Base-by-base conservation (phyloP, 2,888 invertebrate genomes). In the Perdita meconis region DNA sequence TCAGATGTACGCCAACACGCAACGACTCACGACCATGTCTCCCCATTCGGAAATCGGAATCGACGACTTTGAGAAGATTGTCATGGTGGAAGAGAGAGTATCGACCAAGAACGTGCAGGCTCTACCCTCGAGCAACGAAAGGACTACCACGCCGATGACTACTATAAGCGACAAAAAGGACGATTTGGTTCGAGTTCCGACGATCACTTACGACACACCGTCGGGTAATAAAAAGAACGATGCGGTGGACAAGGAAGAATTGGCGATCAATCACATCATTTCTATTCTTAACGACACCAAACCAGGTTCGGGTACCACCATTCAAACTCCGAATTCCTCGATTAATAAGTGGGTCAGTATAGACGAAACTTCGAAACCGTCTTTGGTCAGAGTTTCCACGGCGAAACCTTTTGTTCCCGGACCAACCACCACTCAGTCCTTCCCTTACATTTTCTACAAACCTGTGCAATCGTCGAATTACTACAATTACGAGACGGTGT, bases 241-340 rank as follows among this genome's bases (percentile, higher is more conserved):
- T 74, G 81, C 89, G 55, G 64, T 90, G 64, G 89, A 91, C 68
- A 87, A 90, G 63, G 88, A 93, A 80, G 87, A 93, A 80, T 88
- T 93, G 66, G 92, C 93, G 2, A 93, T 93, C 50, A 92, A 93
- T 80, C 93, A 93, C 44, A 93, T 93, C 12, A 90, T 93, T 36
- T 92, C 93, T 0, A 91, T 93, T 57, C 82, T 93, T 16, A 93
- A 93, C 55, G 90, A 92, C 19, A 92, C 92, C 3, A 88, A 88
- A 4, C 87, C 89, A 1, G 88, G 87, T 1, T 56, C 88, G 0
- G 86, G 83, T 0, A 82, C 82, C 2, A 87, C 88, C 0, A 81
- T 87, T 0, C 84, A 84, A 57, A 81, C 85, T 69, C 76, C 84
- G 0, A 85, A 83, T 10, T 84, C 89, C 6, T 86, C 91, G 0